Evolutionary conservation across 2,888 invertebrate species (phyloP), one percentile per base, ranked within the genome.

Genomic region (Cosmorhoe ocellata): DNA sequence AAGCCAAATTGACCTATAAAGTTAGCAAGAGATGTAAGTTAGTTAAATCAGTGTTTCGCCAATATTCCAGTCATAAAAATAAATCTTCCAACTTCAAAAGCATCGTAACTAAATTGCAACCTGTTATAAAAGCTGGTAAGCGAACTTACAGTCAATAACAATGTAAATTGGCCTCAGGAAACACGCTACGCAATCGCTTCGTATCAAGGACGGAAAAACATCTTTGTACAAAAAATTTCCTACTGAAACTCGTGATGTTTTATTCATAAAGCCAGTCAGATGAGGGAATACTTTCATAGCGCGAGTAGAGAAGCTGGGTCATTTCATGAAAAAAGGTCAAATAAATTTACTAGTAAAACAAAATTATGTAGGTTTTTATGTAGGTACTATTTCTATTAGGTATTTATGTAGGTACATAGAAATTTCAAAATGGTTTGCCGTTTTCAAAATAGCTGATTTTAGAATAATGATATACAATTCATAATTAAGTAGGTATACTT

Each of bases 231-330:
- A 67, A 73, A 66, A 73, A 69, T 72, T 59, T 64, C 67, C 66
- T 63, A 59, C 58, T 50, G 49, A 40, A 65, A 64, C 64, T 63
- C 61, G 42, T 63, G 40, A 81, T 81, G 76, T 74, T 71, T 81
- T 73, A 81, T 81, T 80, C 80, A 81, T 76, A 61, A 28, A 56
- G 9, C 48, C 66, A 72, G 9, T 50, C 66, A 72, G 74, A 75
- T 69, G 72, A 68, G 66, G 65, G 68, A 71, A 70, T 69, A 69
- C 58, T 40, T 18, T 18, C 32, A 36, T 32, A 53, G 53, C 14
- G 14, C 7, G 28, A 7, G 1, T 4, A 37, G 11, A 8, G 32
- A 10, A 3, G 44, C 48, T 53, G 27, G 40, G 22, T 24, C 3
- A 2, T 18, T 18, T 18, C n/a, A n/a, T n/a, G n/a, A n/a, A n/a